Conservation (phyloP, 2,113 vertebrate species). For the Callipepla squamata region DNA sequence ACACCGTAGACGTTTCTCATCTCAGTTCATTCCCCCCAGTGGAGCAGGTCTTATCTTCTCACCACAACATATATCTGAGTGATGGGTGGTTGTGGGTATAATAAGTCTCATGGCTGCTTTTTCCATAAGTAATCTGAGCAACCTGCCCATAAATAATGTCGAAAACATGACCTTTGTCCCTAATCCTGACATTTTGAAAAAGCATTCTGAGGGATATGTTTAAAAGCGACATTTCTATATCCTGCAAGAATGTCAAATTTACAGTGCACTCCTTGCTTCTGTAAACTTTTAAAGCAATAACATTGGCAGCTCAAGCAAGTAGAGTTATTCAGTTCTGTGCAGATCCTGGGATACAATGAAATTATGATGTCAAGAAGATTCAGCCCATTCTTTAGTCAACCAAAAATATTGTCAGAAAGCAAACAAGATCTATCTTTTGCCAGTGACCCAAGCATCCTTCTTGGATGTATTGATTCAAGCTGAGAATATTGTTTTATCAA, state of each 20-base stretch:
- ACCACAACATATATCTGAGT: not conserved
- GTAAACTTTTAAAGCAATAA: conserved; percentile 45
- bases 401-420: conserved; percentile 16
- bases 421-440: conserved; percentile 40
- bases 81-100: not conserved
- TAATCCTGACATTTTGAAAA: conserved; percentile 37
- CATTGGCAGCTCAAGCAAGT: conserved; percentile 50
- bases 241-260: conserved; percentile 39
- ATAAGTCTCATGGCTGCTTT: conserved; percentile 10
- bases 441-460: not conserved
- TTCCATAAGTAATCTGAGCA: conserved; percentile 12
- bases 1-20: not conserved
- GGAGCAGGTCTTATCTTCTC: not conserved
- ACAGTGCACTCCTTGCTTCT: conserved; percentile 13
- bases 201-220: conserved; percentile 11
- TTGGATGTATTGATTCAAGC: not conserved
- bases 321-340: conserved; percentile 48
- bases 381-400: conserved; percentile 26
- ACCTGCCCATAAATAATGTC: conserved; percentile 34
- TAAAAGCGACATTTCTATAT: not conserved
- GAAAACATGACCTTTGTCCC: conserved; percentile 26
- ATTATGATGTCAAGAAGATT: conserved; percentile 57
- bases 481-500: conserved; percentile 13
- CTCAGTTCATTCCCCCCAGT: not conserved
- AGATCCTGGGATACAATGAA: conserved; percentile 28